phyloP scores from a whole-genome alignment of 2,888 invertebrate species.

The Allolobophora icterica region DNA sequence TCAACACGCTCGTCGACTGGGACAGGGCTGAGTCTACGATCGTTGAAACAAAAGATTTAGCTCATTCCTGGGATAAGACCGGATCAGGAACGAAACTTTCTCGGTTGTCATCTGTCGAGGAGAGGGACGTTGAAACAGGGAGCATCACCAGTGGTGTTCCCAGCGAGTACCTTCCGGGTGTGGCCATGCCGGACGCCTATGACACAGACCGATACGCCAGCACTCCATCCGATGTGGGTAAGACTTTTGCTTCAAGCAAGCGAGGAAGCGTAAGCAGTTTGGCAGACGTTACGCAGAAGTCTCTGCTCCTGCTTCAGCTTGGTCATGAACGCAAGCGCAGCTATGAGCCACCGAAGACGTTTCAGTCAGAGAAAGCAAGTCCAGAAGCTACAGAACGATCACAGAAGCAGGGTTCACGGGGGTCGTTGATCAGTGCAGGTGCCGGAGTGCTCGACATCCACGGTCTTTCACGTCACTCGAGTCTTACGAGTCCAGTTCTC shows the following conservation, averaged over 20 bases:
- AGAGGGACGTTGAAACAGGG: constrained; percentile 12
- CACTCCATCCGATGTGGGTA: constrained; percentile 43
- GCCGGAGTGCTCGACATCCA: not conserved
- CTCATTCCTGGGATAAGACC: not conserved
- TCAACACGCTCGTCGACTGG: not conserved
- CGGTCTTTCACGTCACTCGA: constrained; percentile 43
- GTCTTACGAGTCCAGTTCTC: constrained; percentile 48
- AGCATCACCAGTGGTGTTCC: not conserved
- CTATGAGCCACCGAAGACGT: constrained; percentile 38
- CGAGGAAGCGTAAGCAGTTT: constrained; percentile 43
- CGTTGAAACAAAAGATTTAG: not conserved
- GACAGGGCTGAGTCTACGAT: not conserved
- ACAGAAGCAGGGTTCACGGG: constrained; percentile 26
- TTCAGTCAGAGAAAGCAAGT: not conserved
- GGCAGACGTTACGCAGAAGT: constrained; percentile 29
- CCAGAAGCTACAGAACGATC: not conserved
- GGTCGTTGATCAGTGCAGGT: constrained; percentile 22
- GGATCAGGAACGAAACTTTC: not conserved
- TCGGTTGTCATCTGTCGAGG: constrained; percentile 34
- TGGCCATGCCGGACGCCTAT: constrained; percentile 48
- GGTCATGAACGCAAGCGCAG: constrained; percentile 45
- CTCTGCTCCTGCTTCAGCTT: not conserved
- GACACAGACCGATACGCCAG: constrained; percentile 46
- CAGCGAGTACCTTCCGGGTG: constrained; percentile 39
- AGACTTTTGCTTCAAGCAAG: constrained; percentile 30